Percentiles rank a stretch among this genome's conserved stretches.
Evolutionary conservation across 1,140 invertebrate genomes (phyloP).

Genomic region (Phenacoccus solenopsis): DNA sequence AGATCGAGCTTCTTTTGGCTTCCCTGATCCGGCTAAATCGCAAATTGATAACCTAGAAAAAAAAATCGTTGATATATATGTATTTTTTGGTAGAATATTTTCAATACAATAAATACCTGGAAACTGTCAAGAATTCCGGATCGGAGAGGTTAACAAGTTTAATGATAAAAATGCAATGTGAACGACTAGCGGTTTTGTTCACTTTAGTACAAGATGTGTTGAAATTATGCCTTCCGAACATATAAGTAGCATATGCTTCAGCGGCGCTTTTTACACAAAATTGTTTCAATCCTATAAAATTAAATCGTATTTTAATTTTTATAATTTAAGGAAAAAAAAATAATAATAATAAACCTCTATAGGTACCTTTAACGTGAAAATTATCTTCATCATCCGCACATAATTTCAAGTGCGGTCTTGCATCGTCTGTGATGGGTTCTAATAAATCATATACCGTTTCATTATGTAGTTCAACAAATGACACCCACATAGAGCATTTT

Average conservation of each 20-base stretch:
- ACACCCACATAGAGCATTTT: conserved; percentile 54
- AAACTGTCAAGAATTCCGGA: conserved; percentile 20
- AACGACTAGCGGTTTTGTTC: conserved; percentile 71
- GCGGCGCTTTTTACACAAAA: conserved; percentile 57
- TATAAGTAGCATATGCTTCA: conserved; percentile 68
- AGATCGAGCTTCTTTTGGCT: conserved; percentile 64
- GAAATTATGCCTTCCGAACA: conserved; percentile 64
- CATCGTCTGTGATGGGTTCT: conserved; percentile 35
- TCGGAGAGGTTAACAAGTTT: conserved; percentile 45
- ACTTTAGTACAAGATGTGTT: conserved; percentile 72
- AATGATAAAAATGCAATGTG: conserved; percentile 78
- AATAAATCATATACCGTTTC: conserved; percentile 80
- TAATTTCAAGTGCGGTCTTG: conserved; percentile 40
- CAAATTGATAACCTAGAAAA: conserved; percentile 55
- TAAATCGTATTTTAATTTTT: conserved; percentile 24
- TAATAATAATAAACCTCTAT: no score
- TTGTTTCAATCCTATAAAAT: conserved; percentile 47
- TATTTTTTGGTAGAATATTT: neutral
- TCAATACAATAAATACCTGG: conserved; percentile 6
- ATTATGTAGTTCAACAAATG: conserved; percentile 89
- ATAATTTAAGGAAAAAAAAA: no score
- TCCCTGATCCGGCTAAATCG: conserved; percentile 83
- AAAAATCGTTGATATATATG: conserved; percentile 17
- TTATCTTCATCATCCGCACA: conserved; percentile 47
- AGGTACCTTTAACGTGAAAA: conserved; percentile 60